A percentile compares a stretch with the other conserved stretches of the same genome.
phyloP scores from a whole-genome alignment of 2,888 invertebrate genomes.

The Drosophila testacea region DNA sequence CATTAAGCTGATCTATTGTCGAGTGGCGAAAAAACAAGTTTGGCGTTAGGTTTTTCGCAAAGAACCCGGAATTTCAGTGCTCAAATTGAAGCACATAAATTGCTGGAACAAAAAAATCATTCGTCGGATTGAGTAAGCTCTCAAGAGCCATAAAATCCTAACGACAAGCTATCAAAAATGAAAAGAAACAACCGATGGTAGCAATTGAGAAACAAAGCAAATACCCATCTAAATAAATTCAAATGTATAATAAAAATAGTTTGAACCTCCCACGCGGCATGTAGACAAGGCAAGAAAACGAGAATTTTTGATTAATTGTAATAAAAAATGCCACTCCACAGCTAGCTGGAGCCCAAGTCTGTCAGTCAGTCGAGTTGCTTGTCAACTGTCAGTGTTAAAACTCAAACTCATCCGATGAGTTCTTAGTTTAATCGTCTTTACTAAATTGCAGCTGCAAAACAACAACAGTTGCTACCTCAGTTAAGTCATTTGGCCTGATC shows the following conservation, averaged over 20 bases:
- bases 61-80: constrained; percentile 69
- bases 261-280: constrained; percentile 63
- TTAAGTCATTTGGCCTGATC: constrained; percentile 27
- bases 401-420: constrained; percentile 33
- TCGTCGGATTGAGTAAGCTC: constrained; percentile 55
- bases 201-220: constrained; percentile 36
- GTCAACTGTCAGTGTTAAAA: constrained; percentile 66
- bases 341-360: constrained; percentile 7
- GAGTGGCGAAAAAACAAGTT: constrained; percentile 50
- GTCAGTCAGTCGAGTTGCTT: constrained; percentile 41
- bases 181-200: constrained; percentile 21
- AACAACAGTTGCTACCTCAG: constrained; percentile 35
- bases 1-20: constrained; percentile 49
- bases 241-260: constrained; percentile 38
- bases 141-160: constrained; percentile 59
- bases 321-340: constrained; percentile 60
- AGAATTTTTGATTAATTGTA: constrained; percentile 63
- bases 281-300: constrained; percentile 25
- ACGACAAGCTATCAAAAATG: constrained; percentile 55
- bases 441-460: constrained; percentile 46
- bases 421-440: constrained; percentile 36
- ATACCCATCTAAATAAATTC: constrained; percentile 62
- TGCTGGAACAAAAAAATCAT: constrained; percentile 34
- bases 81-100: constrained; percentile 65
- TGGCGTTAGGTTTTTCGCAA: constrained; percentile 35